Conservation (phyloP, 2,888 invertebrate species). For the Helobdella robusta region DNA sequence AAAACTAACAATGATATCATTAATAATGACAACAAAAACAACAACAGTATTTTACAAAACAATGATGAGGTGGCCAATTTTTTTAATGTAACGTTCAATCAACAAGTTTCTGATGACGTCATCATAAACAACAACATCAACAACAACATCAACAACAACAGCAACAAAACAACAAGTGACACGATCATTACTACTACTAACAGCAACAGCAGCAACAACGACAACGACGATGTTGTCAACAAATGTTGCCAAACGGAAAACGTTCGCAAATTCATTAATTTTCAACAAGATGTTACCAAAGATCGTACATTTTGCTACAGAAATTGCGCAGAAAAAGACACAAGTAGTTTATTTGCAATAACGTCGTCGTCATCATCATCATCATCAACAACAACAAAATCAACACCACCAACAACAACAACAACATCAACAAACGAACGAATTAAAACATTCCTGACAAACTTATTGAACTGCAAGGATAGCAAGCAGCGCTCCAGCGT, state of each 20-base stretch:
- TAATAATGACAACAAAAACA: not conserved
- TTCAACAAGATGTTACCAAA: not conserved
- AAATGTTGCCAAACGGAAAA: not conserved
- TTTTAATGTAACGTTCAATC: not conserved
- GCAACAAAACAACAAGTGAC: not conserved
- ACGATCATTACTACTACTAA: not conserved
- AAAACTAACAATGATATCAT: not conserved
- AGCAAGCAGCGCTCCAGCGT: slow-evolving; percentile 31
- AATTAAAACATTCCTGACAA: not conserved
- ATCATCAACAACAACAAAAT: not conserved
- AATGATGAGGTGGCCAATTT: not conserved
- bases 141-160: not conserved
- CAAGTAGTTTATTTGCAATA: not conserved
- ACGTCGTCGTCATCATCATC: not conserved
- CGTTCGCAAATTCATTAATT: not conserved
- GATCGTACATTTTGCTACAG: not conserved
- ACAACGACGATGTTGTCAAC: not conserved
- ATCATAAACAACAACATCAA: not conserved
- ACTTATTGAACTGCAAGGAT: slow-evolving; percentile 28
- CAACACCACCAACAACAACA: not conserved
- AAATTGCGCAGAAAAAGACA: not conserved
- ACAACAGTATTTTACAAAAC: not conserved
- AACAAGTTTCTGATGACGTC: not conserved
- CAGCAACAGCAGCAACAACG: slow-evolving; percentile 3
- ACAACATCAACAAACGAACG: not conserved